Conservation (phyloP, 2,113 vertebrate species). For the Psilopogon haemacephalus region DNA sequence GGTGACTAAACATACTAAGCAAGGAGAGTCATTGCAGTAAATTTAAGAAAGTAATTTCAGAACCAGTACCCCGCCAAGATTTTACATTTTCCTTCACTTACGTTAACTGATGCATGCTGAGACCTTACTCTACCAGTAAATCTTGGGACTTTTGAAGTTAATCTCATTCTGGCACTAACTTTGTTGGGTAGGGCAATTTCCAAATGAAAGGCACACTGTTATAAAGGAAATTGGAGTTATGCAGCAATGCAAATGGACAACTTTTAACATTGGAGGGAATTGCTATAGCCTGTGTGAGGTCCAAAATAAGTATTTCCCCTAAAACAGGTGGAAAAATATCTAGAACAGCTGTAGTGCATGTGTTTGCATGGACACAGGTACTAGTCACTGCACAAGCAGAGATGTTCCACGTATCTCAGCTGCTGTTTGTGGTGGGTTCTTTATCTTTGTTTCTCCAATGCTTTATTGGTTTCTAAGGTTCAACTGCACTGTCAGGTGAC, state of each 20-base stretch:
- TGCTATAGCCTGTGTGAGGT: not conserved
- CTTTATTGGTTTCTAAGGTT: not conserved
- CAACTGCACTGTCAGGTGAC: not conserved
- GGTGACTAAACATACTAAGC: not conserved
- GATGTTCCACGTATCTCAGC: not conserved
- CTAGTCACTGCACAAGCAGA: not conserved
- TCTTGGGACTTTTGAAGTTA: not conserved
- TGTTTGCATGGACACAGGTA: not conserved
- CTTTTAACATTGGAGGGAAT: not conserved
- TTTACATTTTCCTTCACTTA: not conserved
- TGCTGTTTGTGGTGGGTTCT: not conserved
- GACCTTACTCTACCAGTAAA: not conserved
- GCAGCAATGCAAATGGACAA: not conserved
- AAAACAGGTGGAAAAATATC: not conserved
- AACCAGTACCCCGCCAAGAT: not conserved
- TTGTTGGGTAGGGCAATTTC: not conserved
- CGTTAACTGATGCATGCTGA: not conserved
- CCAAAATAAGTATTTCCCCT: not conserved
- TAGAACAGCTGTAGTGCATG: not conserved
- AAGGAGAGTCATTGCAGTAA: not conserved
- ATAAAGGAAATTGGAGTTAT: not conserved
- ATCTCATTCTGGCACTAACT: constrained; percentile 31
- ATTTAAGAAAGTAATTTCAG: not conserved
- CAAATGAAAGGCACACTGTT: constrained; percentile 44
- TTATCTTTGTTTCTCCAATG: not conserved